These are phyloP conservation scores for Nothoprocta pentlandii DNA, from an alignment of 2,113 vertebrate genomes.

Conservation along the genomic window DNA sequence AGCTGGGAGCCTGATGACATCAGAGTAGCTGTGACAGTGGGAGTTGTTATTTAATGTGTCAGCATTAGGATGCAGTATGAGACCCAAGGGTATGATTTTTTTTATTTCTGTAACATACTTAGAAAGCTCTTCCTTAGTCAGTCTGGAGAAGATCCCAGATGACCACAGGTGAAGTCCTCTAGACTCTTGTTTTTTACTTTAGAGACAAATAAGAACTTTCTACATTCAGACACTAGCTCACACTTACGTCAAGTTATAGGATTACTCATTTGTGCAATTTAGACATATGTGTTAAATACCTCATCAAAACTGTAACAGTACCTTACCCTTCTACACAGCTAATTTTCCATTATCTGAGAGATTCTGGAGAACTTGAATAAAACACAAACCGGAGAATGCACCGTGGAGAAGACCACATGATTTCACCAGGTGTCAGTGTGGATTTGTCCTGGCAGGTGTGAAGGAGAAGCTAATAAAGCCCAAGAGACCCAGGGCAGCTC, in stretches of 20 bases:
- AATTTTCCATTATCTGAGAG: neutral
- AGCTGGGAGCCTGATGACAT: constrained; percentile 65
- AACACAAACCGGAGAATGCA: neutral
- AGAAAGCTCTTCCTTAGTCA: neutral
- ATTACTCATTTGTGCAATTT: neutral
- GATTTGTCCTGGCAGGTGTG: constrained; percentile 2
- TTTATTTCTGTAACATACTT: neutral
- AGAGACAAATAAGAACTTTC: neutral
- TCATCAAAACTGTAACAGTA: neutral
- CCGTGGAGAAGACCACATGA: neutral
- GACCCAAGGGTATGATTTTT: constrained; percentile 6
- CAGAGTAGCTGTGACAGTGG: constrained; percentile 28
- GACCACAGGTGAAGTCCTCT: neutral
- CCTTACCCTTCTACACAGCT: neutral
- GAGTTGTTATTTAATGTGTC: constrained; percentile 41
- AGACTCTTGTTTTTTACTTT: neutral
- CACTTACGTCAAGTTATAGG: neutral
- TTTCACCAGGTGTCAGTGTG: neutral
- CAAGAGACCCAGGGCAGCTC: neutral
- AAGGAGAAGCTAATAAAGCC: neutral
- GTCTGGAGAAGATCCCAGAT: neutral
- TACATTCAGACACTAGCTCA: neutral
- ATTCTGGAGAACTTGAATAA: neutral
- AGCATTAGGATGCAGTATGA: constrained; percentile 22
- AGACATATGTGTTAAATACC: neutral